phyloP scores from a whole-genome alignment of 37 sponge, comb jelly and placozoan genomes.

The Aphrocallistes beatrix region DNA sequence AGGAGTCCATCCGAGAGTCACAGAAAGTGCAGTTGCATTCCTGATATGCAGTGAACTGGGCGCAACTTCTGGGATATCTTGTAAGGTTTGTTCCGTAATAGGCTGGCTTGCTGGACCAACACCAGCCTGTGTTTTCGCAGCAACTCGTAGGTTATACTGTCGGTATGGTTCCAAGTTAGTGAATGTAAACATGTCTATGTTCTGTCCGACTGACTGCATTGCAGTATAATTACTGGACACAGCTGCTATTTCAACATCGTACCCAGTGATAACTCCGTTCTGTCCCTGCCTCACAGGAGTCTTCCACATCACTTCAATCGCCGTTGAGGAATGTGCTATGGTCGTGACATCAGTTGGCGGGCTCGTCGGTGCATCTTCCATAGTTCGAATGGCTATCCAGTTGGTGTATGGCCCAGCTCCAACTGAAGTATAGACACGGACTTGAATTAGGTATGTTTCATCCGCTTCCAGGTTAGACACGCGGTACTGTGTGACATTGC shows the following conservation, averaged over 20 bases:
- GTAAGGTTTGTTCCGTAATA: background rate
- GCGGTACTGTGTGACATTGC: background rate
- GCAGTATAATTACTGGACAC: background rate
- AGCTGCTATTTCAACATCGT: background rate
- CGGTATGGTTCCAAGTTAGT: background rate
- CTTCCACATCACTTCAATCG: background rate
- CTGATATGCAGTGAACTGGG: background rate
- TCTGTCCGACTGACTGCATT: background rate
- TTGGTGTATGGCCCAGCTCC: background rate
- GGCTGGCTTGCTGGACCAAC: background rate
- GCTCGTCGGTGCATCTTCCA: background rate
- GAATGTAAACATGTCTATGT: background rate
- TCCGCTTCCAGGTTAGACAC: background rate
- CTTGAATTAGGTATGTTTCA: background rate
- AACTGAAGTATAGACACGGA: background rate
- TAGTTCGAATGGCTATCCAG: constrained; percentile 9
- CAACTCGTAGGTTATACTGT: background rate
- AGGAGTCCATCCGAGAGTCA: background rate
- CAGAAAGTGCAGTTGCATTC: background rate
- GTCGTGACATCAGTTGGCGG: background rate
- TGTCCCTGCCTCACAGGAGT: background rate
- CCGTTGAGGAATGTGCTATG: background rate
- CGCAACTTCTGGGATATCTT: background rate
- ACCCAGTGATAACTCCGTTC: background rate
- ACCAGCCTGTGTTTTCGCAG: background rate